These are phyloP conservation scores for Cetonia aurata DNA, from an alignment of 2,888 invertebrate species.

Conservation along the genomic window DNA sequence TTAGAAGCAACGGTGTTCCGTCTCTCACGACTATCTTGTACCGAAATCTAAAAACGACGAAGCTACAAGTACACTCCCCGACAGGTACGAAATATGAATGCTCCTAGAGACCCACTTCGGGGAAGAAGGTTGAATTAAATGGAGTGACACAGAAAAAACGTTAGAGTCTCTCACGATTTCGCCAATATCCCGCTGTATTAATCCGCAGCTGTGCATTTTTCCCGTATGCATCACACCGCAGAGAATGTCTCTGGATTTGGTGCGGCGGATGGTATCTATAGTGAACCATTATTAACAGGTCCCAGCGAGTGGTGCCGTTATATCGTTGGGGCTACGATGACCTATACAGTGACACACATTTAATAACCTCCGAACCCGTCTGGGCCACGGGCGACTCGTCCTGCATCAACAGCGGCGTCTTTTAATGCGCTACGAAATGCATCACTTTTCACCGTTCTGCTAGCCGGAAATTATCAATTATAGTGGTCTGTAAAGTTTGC, in stretches of 20 bases:
- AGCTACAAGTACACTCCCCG: conserved; percentile 2
- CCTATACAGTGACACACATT: conserved; percentile 50
- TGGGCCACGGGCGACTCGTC: conserved; percentile 28
- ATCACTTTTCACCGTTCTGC: conserved; percentile 25
- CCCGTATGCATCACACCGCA: neutral
- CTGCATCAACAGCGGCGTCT: conserved; percentile 12
- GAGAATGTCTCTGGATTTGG: conserved; percentile 4
- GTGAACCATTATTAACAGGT: conserved; percentile 31
- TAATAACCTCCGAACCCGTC: conserved; percentile 49
- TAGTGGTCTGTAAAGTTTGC: conserved; percentile 13
- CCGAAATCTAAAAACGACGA: conserved; percentile 2
- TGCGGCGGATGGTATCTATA: conserved; percentile 9
- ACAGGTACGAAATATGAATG: conserved; percentile 20
- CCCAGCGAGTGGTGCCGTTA: conserved; percentile 42
- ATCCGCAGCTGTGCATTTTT: conserved; percentile 2
- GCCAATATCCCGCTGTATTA: conserved; percentile 10
- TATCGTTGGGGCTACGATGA: conserved; percentile 46
- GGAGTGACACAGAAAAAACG: conserved; percentile 8
- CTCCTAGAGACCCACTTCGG: conserved; percentile 19
- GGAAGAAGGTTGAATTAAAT: conserved; percentile 34
- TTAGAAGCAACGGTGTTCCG: neutral
- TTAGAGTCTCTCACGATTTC: conserved; percentile 25
- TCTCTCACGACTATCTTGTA: conserved; percentile 21
- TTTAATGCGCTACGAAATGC: conserved; percentile 20
- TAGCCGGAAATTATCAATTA: conserved; percentile 35